A percentile compares a stretch with the other conserved stretches of the same genome.
These are phyloP conservation scores for Ornithoptera priamus DNA, from an alignment of 2,888 invertebrate genomes.

Conservation along the genomic window DNA sequence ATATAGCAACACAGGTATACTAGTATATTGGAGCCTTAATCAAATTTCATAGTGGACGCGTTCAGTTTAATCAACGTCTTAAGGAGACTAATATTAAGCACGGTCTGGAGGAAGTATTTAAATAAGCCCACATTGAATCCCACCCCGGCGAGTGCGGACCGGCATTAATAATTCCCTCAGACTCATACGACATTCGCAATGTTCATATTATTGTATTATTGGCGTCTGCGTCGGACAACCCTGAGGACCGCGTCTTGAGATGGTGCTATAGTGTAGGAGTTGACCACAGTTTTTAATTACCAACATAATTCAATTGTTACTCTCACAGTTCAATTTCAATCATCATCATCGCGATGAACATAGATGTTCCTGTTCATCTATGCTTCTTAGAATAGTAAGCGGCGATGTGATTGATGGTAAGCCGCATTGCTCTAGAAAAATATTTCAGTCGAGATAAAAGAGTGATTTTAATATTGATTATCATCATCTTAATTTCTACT, in stretches of 20 bases:
- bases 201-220: slow-evolving; percentile 71
- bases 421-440: too few relatives aligned
- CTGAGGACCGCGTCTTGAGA: slow-evolving; percentile 64
- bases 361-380: too few relatives aligned
- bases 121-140: slow-evolving; percentile 54
- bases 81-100: slow-evolving; percentile 50
- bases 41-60: slow-evolving; percentile 26
- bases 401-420: too few relatives aligned
- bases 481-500: too few relatives aligned
- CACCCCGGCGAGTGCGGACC: slow-evolving; percentile 49
- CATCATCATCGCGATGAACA: background rate
- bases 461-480: too few relatives aligned
- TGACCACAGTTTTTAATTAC: slow-evolving; percentile 3
- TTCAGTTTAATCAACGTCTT: slow-evolving; percentile 50
- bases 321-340: background rate
- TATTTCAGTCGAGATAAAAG: too few relatives aligned
- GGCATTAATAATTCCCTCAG: slow-evolving; percentile 76
- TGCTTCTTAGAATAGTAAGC: too few relatives aligned
- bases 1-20: background rate
- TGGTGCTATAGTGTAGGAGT: slow-evolving; percentile 52
- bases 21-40: slow-evolving; percentile 10
- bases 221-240: slow-evolving; percentile 70
- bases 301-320: background rate
- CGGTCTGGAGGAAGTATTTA: slow-evolving; percentile 59
- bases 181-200: slow-evolving; percentile 74